These are phyloP conservation scores for Altica lythri DNA, from an alignment of 2,888 invertebrate genomes.

Conservation along the genomic window DNA sequence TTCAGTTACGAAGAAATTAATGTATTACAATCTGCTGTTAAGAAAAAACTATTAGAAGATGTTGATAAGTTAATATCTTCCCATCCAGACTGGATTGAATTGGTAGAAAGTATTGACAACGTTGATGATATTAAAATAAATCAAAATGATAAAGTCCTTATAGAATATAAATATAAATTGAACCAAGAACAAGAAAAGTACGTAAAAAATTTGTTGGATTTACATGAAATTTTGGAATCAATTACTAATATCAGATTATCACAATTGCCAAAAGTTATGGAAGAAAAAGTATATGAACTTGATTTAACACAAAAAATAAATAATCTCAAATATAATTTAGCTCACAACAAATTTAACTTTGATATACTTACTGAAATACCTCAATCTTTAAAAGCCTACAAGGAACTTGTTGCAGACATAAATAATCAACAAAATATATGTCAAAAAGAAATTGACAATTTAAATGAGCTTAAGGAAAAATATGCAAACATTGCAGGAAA, in stretches of 20 bases:
- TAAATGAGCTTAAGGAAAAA: constrained; percentile 51
- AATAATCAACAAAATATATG: constrained; percentile 52
- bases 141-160: constrained; percentile 30
- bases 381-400: constrained; percentile 54
- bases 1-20: no score
- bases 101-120: no score
- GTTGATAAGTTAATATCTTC: no score
- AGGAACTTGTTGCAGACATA: constrained; percentile 51
- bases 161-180: constrained; percentile 52
- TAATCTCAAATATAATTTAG: constrained; percentile 49
- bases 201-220: constrained; percentile 48
- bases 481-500: constrained; percentile 55
- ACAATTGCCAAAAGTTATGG: constrained; percentile 46
- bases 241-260: constrained; percentile 52
- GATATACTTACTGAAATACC: constrained; percentile 57
- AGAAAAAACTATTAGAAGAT: no score
- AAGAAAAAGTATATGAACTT: constrained; percentile 51
- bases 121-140: no score
- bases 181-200: constrained; percentile 51
- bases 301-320: constrained; percentile 52
- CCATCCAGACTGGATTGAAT: no score
- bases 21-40: no score
- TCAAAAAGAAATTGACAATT: constrained; percentile 52
- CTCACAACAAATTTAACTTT: constrained; percentile 42
- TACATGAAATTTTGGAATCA: constrained; percentile 48